Evolutionary conservation across 2,888 invertebrate genomes (phyloP).

Genomic region (Drosophila nr. medialis): DNA sequence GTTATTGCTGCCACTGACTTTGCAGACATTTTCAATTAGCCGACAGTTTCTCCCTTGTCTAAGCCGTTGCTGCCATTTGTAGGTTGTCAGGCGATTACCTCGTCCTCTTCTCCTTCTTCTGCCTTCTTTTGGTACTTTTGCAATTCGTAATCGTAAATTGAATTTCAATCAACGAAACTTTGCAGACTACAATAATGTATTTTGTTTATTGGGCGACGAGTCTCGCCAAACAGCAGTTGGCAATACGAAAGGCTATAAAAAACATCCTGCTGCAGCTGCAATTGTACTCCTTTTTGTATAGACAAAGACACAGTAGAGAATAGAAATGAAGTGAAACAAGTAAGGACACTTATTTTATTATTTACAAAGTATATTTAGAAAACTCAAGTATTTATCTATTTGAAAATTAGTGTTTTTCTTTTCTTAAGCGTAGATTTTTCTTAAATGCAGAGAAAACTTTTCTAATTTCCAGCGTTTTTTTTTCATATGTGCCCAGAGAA

Average conservation of each 20-base stretch:
- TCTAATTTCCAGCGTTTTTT: background rate
- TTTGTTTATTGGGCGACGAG: slow-evolving; percentile 20
- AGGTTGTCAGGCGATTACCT: slow-evolving; percentile 27
- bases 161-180: slow-evolving; percentile 58
- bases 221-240: slow-evolving; percentile 19
- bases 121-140: background rate
- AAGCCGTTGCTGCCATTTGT: slow-evolving; percentile 25
- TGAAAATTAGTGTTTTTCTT: background rate
- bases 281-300: background rate
- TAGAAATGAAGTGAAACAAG: background rate
- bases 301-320: background rate
- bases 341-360: background rate
- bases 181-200: slow-evolving; percentile 47
- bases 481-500: background rate
- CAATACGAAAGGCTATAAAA: slow-evolving; percentile 3
- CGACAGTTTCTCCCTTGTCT: slow-evolving; percentile 11
- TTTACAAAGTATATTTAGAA: background rate
- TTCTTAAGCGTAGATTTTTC: too few relatives aligned
- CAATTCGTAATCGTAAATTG: slow-evolving; percentile 39
- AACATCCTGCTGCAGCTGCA: slow-evolving; percentile 2
- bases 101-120: background rate
- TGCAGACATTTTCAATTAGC: slow-evolving; percentile 70
- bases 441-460: background rate
- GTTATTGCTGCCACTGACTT: slow-evolving; percentile 36
- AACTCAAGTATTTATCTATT: too few relatives aligned